Percentiles rank a stretch among this genome's conserved stretches.
Evolutionary conservation across 2,113 vertebrate genomes (phyloP).

Genomic region (Gavialis gangeticus): DNA sequence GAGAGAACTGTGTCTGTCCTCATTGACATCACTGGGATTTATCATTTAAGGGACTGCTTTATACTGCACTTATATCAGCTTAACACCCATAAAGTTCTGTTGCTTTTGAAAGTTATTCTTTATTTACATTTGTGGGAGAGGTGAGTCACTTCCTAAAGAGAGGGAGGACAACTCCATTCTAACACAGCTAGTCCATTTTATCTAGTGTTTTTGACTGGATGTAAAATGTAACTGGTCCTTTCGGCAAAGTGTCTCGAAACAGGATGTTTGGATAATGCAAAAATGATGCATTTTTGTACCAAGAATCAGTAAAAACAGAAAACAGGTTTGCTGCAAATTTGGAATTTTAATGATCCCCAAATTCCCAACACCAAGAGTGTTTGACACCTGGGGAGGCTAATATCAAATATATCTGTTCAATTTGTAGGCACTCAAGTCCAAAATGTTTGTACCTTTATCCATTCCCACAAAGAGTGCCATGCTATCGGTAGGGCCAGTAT

Average conservation of each 20-base stretch:
- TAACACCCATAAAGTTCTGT: accelerated
- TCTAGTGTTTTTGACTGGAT: not conserved
- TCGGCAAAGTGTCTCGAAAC: conserved; percentile 1
- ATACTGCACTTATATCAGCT: not conserved
- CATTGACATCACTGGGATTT: not conserved
- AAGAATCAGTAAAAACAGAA: not conserved
- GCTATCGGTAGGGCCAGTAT: accelerated
- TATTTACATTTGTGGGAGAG: not conserved
- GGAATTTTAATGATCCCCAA: conserved; percentile 10
- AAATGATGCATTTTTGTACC: conserved; percentile 17
- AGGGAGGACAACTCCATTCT: not conserved
- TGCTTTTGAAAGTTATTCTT: not conserved
- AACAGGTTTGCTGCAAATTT: accelerated
- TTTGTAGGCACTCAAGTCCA: not conserved
- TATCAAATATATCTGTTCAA: accelerated
- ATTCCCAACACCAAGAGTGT: not conserved
- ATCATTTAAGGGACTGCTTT: not conserved
- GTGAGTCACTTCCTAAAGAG: not conserved
- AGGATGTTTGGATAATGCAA: conserved; percentile 20
- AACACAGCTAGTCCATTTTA: not conserved
- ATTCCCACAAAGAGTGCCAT: not conserved
- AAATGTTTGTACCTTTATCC: not conserved
- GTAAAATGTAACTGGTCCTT: not conserved
- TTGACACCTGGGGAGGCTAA: not conserved
- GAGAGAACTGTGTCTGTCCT: not conserved